Base-by-base conservation (phyloP, 2,888 invertebrate species). In the Epicampocera succincta region DNA sequence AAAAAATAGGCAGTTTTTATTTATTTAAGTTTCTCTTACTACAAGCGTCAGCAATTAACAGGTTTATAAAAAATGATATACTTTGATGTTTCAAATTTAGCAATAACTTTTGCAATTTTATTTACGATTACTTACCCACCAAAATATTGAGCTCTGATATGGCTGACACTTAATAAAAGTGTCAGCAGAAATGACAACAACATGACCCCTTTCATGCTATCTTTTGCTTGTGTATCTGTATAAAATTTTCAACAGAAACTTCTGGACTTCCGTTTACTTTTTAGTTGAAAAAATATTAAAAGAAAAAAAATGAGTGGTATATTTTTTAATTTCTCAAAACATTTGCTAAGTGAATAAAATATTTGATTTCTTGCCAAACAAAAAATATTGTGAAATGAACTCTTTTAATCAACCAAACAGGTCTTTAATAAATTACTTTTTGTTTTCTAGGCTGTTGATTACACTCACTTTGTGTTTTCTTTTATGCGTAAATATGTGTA, bases 341-440 rank as follows among this genome's bases (percentile, higher is more conserved):
- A 42, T 44, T 42, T 61, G 4, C 44, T n/a, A 12, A 19, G 12
- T 33, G 29, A 52, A 44, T 61, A 1, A 19, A 52, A 40, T 66
- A 66, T 72, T 56, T 56, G 11, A 52, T 71, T 74, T 76, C 76
- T 85, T 84, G 56, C 84, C 76, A 85, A 84, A 85, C 65, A 81
- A 40, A 13, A 65, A 46, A 42, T n/a, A 65, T 77, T 73, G 56
- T 74, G 78, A 81, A 84, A 84, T 80, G 44, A 54, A 13, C n/a
- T 33, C 29, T 73, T n/a, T n/a, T 65, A 12, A 56, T 54, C 42
- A 33, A 40, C 52, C 12, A 73, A 52, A 13, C 33, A 33, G 33
- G 33, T 17, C 21, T 54, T 66, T 44, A 42, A 29, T 33, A 33
- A 19, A 63, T 15, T 63, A 50, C 56, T 66, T 60, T 60, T 54